Conservation (phyloP, 2,113 vertebrate species). For the Malurus cyaneus region DNA sequence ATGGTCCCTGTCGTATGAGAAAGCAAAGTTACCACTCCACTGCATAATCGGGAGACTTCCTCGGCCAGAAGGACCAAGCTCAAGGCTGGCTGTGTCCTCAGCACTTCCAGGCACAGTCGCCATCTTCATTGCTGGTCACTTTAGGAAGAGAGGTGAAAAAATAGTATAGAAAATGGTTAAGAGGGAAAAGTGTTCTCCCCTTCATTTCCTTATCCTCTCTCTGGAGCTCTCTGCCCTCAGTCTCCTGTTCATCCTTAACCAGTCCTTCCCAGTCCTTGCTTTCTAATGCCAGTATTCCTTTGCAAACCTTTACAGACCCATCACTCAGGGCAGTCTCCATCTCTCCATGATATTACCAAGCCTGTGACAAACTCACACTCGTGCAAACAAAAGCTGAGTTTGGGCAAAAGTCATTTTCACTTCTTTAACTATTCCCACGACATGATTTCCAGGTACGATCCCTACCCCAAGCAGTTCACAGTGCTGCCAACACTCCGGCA, state of each 20-base stretch:
- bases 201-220: not conserved
- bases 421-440: not conserved
- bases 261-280: not conserved
- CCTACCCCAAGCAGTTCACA: not conserved
- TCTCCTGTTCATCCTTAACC: not conserved
- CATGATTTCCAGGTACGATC: not conserved
- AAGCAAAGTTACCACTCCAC: constrained; percentile 54
- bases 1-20: not conserved
- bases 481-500: not conserved
- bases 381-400: not conserved
- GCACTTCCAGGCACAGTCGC: constrained; percentile 37
- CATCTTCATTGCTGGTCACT: constrained; percentile 14
- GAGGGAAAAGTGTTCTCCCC: constrained; percentile 28
- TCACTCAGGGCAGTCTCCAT: not conserved
- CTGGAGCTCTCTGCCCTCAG: not conserved
- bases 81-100: constrained; percentile 58
- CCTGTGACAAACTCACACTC: not conserved
- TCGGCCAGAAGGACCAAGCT: constrained; percentile 44
- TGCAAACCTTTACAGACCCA: not conserved
- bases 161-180: constrained; percentile 44
- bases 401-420: not conserved
- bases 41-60: constrained; percentile 41
- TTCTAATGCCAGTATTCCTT: not conserved
- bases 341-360: not conserved
- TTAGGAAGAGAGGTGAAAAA: constrained; percentile 48